Conservation (phyloP, 2,888 invertebrate genomes). For the Drosophila atroscutellata region DNA sequence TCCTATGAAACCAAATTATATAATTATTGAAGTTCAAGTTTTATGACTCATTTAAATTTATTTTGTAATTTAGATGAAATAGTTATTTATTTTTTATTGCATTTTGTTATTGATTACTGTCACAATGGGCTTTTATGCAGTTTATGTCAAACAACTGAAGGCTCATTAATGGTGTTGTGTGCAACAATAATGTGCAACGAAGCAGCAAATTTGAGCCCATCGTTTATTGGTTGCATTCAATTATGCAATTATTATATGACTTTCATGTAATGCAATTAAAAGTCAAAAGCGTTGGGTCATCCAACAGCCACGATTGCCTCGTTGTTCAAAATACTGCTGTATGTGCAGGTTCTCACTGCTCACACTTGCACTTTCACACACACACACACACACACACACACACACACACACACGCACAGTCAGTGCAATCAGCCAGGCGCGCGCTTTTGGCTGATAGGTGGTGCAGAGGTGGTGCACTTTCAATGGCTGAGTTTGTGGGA, state of each 20-base stretch:
- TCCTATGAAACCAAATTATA: neutral
- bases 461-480: slow-evolving; percentile 28
- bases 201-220: slow-evolving; percentile 42
- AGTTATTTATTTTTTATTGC: neutral
- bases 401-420: slow-evolving; percentile 13
- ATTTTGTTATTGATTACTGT: neutral
- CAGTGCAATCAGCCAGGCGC: slow-evolving; percentile 66
- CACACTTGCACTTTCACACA: slow-evolving; percentile 20
- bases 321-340: slow-evolving; percentile 60
- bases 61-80: neutral
- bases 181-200: slow-evolving; percentile 53
- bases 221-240: slow-evolving; percentile 60
- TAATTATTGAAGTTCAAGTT: neutral
- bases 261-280: slow-evolving; percentile 80
- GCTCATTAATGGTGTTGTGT: slow-evolving; percentile 54
- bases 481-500: slow-evolving; percentile 41
- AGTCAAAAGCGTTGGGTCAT: slow-evolving; percentile 71
- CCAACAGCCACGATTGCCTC: slow-evolving; percentile 25
- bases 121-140: neutral
- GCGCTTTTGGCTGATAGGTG: slow-evolving; percentile 19
- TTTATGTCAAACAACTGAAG: slow-evolving; percentile 32
- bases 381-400: neutral
- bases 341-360: slow-evolving; percentile 54
- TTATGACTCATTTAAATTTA: neutral
- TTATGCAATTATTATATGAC: slow-evolving; percentile 81